These are phyloP conservation scores for Manacus vitellinus DNA, from an alignment of 2,113 vertebrate species.

Conservation along the genomic window DNA sequence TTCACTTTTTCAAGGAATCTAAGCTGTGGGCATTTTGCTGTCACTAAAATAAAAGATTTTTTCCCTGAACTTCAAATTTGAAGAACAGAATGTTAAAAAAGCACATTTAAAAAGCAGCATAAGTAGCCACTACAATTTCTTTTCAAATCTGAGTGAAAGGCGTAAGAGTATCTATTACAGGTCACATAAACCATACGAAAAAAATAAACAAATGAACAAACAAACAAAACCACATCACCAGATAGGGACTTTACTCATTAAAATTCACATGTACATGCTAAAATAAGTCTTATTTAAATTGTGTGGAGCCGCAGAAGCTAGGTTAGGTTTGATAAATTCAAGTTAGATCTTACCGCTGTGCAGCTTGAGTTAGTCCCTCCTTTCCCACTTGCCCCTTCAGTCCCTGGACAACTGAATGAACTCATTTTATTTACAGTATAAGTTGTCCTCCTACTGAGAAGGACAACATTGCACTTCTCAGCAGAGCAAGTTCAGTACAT, in stretches of 20 bases:
- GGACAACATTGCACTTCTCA: background rate
- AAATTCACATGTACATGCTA: background rate
- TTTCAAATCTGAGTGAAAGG: background rate
- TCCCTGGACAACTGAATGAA: background rate
- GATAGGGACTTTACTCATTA: background rate
- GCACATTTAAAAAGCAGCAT: background rate
- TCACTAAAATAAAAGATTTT: slow-evolving; percentile 13
- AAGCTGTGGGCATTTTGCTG: slow-evolving; percentile 42
- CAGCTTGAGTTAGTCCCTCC: background rate
- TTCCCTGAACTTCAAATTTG: background rate
- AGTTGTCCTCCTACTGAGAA: background rate
- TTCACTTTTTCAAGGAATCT: slow-evolving; percentile 3
- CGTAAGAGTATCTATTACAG: background rate
- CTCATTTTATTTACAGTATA: slow-evolving; percentile 22
- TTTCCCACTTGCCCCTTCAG: background rate
- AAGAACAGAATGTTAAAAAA: slow-evolving; percentile 21
- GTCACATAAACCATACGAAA: background rate
- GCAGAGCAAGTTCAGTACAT: background rate
- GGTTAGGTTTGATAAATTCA: background rate
- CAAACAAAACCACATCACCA: background rate
- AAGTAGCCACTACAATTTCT: background rate
- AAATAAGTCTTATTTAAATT: background rate
- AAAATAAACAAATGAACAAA: fast-evolving
- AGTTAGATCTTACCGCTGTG: background rate
- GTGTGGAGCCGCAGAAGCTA: background rate